Evolutionary conservation across 2,113 vertebrate species (phyloP).

Genomic region (Felis catus): F.catus_Fca126_mat1.0 CM031420.1:122494501-122495000

Average conservation of each 20-base stretch:
- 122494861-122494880: fast-evolving
- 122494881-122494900: background rate
- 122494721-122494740: too few relatives aligned
- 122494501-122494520: background rate
- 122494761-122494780: too few relatives aligned
- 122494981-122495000: background rate
- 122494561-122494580: fast-evolving
- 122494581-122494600: too few relatives aligned
- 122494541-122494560: too few relatives aligned
- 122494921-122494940: background rate
- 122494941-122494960: background rate
- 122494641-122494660: too few relatives aligned
- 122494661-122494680: too few relatives aligned
- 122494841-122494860: background rate
- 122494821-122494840: background rate
- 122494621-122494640: too few relatives aligned
- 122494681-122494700: too few relatives aligned
- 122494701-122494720: too few relatives aligned
- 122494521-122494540: background rate
- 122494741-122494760: too few relatives aligned
- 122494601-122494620: too few relatives aligned
- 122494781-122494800: too few relatives aligned
- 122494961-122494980: background rate
- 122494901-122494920: background rate
- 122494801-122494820: background rate